Base-by-base conservation (phyloP, 2,888 invertebrate genomes). In the Ophion ventricosus region DNA sequence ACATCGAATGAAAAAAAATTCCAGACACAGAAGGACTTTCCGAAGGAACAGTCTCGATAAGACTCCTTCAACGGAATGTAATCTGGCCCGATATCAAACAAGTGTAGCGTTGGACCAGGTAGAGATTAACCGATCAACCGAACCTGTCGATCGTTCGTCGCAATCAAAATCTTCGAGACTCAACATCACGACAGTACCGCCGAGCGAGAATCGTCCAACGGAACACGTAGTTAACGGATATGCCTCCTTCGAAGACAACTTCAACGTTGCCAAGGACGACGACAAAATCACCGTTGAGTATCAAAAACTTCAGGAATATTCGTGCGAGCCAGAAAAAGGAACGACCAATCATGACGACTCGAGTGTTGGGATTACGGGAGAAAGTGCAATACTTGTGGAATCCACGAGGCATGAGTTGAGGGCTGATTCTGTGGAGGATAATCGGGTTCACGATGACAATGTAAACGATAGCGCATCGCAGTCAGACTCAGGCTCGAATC, bases 11-110 rank as follows among this genome's bases (percentile, higher is more conserved):
- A 69, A 8, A 59, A 72, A 72, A 72, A 40, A 29, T 85, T 79
- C 20, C 75, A 92, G 92, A 54, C 91, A 91, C 79, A 88, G 90
- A 85, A 91, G 91, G 83, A 90, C 91, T 2, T 91, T 90, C 61
- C 88, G 91, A 77, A 88, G 90, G 72, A 92, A 92, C 76, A 92
- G 90, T 84, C 89, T 91, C 1, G 90, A 92, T 26, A 90, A 91
- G 80, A 87, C 90, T 56, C 87, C 89, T 29, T 90, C 89, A 69
- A 84, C 88, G 11, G 90, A 91, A 79, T 90, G 90, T 82, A 92
- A 91, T 86, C 80, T 93, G 64, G 84, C 91, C 8, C 89, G 92
- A 82, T 93, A 93, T 84, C 91, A 92, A 87, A 93, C 93, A 3
- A 92, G 91, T 80, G 87, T 87, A 67, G 91, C 91, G 5, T 87